These are phyloP conservation scores for Nannobrachium achirus DNA, from an alignment of 2,113 vertebrate species.

Conservation along the genomic window DNA sequence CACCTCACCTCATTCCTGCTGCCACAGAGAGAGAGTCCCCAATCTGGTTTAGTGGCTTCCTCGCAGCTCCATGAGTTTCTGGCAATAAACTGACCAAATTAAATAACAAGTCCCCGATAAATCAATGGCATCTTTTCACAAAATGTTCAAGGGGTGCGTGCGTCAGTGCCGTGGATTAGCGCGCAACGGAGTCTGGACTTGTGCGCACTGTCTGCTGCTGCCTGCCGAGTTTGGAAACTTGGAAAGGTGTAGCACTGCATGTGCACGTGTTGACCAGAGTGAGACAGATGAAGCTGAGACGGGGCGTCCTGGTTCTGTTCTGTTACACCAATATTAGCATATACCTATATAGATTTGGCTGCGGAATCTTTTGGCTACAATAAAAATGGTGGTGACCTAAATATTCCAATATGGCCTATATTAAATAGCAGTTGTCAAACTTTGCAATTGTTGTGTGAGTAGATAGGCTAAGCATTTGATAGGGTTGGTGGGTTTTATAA, in stretches of 20 bases:
- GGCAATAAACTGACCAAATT: not conserved
- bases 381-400: too few species aligned
- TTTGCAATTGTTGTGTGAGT: too few species aligned
- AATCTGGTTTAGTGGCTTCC: not conserved
- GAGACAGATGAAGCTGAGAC: not conserved
- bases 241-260: constrained; percentile 8
- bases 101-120: not conserved
- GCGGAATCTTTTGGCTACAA: too few species aligned
- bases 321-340: too few species aligned
- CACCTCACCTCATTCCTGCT: too few species aligned
- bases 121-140: not conserved
- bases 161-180: not conserved
- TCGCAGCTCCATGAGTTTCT: not conserved
- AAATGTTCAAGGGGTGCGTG: not conserved
- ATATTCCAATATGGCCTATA: too few species aligned
- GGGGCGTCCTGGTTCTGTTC: constrained; percentile 3
- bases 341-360: too few species aligned
- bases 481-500: too few species aligned
- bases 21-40: too few species aligned
- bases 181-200: not conserved
- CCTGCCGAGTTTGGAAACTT: not conserved
- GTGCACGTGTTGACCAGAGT: too few species aligned
- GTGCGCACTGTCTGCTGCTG: constrained; percentile 46
- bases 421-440: not conserved
- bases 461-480: too few species aligned